Evolutionary conservation across 2,797 vertebrate species (phyloP).

Genomic region (Taenioides sp.): DNA sequence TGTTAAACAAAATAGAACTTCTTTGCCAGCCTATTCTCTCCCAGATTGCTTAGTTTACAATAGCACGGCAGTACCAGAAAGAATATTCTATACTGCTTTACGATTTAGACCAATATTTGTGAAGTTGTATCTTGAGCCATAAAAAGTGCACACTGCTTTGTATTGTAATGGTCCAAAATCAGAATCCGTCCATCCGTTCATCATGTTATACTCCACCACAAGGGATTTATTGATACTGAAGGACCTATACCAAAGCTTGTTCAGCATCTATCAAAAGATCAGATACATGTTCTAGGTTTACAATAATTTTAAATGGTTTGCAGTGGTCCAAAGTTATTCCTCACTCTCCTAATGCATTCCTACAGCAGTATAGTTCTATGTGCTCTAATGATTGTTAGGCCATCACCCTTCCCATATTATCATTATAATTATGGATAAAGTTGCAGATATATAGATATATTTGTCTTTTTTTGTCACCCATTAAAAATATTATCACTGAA

Average conservation of each 20-base stretch:
- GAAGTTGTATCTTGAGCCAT: neutral
- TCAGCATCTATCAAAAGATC: too few relatives aligned
- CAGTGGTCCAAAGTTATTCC: too few relatives aligned
- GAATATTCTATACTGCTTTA: neutral
- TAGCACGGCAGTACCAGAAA: neutral
- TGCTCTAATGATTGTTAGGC: too few relatives aligned
- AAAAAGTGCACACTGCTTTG: neutral
- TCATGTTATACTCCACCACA: neutral
- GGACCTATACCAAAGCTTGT: neutral
- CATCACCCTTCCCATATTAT: too few relatives aligned
- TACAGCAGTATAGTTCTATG: too few relatives aligned
- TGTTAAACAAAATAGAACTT: neutral
- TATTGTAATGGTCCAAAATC: neutral
- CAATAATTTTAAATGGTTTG: too few relatives aligned
- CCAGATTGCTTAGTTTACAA: neutral
- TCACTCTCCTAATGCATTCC: too few relatives aligned
- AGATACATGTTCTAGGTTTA: neutral
- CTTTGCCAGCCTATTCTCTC: neutral
- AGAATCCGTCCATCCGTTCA: neutral
- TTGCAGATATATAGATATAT: too few relatives aligned
- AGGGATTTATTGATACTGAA: neutral
- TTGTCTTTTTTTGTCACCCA: too few relatives aligned
- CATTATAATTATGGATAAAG: too few relatives aligned
- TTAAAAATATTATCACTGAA: too few relatives aligned
- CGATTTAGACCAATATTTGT: neutral